Base-by-base conservation (phyloP, 1,140 invertebrate species). In the Tetramorium alpestre region DNA sequence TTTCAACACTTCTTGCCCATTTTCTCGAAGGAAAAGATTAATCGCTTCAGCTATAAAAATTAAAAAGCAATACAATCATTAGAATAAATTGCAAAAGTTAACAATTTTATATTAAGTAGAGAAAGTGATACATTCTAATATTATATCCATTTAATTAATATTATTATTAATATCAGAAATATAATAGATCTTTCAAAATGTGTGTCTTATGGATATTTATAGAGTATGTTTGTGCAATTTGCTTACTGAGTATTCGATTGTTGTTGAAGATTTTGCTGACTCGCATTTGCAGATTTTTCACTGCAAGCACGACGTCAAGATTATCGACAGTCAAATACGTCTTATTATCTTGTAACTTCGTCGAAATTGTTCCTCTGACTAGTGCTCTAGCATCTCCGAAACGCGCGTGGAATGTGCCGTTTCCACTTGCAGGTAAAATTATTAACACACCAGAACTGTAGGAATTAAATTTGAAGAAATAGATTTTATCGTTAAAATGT, bases 21-120 rank as follows among this genome's bases (percentile, higher is more conserved):
- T 97, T 91, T 97, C 97, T 44, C 96, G 95, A 13, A 97, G 95
- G 90, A 97, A 97, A 44, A 97, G 94, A 93, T 97, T 97, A 1
- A 96, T 97, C 18, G 97, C 97, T 94, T 97, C 96, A 85, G 96
- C 97, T 97, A 90, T 25, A 96, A 96, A 80, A 78, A 64, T 58
- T 28, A 3, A 22, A 25, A 28, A 38, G 0, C 13, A 51, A 77
- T 38, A 8, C 5, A 38, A 49, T 25, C 0, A 60, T 58, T 13
- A 62, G n/a, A 33, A 54, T 38, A 38, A 22, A 51, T 22, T 33
- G 11, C 33, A 44, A 0, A 44, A 44, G 41, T 44, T 44, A 70
- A 75, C 4, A 22, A 47, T 33, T 38, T 67, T 47, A 47, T 7
- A 49, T 28, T 44, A 4, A 49, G 16, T 64, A 44, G 1, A 41